These are phyloP conservation scores for Dendrolimus houi DNA, from an alignment of 2,888 invertebrate genomes.

Conservation along the genomic window DNA sequence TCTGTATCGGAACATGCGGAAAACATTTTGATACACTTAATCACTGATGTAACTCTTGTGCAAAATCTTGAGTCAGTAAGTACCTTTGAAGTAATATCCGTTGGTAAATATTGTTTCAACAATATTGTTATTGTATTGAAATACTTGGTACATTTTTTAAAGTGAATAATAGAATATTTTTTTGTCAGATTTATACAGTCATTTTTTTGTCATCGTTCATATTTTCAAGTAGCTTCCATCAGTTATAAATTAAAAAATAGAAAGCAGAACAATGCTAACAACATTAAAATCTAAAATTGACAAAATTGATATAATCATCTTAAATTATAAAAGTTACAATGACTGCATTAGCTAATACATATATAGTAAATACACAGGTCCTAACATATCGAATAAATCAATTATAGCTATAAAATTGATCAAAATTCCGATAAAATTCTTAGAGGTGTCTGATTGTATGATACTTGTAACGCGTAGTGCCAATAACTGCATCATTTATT, in stretches of 20 bases:
- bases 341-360: slow-evolving; percentile 34
- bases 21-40: slow-evolving; percentile 48
- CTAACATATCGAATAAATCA: slow-evolving; percentile 28
- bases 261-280: slow-evolving; percentile 47
- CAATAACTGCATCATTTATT: slow-evolving; percentile 69
- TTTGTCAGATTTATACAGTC: neutral
- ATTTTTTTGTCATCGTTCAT: neutral
- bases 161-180: neutral
- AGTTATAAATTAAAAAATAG: slow-evolving; percentile 27
- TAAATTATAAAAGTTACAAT: slow-evolving; percentile 53
- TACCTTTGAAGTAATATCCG: too few species aligned
- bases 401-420: slow-evolving; percentile 5
- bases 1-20: slow-evolving; percentile 59
- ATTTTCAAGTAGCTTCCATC: slow-evolving; percentile 9
- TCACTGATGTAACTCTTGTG: slow-evolving; percentile 56
- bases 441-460: slow-evolving; percentile 5
- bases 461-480: slow-evolving; percentile 51
- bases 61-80: too few species aligned
- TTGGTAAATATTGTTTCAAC: too few species aligned
- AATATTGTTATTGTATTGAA: too few species aligned
- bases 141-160: neutral
- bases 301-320: slow-evolving; percentile 74
- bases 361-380: slow-evolving; percentile 22
- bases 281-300: slow-evolving; percentile 73
- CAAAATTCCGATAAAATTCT: neutral